These are phyloP conservation scores for Megaceryle torquata DNA, from an alignment of 2,113 vertebrate species.

Conservation along the genomic window DNA sequence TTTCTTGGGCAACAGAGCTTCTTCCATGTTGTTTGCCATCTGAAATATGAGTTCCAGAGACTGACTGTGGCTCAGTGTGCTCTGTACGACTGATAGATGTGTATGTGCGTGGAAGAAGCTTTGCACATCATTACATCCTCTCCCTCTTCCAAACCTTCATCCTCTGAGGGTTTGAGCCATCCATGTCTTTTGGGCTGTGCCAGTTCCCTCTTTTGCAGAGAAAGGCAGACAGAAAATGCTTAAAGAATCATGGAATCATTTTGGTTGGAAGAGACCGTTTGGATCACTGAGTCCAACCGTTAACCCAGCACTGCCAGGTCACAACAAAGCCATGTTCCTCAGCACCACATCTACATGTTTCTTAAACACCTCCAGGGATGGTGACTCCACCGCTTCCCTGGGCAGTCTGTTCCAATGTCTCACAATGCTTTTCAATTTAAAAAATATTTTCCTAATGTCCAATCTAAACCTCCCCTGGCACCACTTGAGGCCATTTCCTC, in stretches of 20 bases:
- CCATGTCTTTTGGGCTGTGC: constrained; percentile 3
- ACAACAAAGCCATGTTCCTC: not conserved
- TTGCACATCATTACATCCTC: not conserved
- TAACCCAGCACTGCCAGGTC: not conserved
- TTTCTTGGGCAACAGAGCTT: not conserved
- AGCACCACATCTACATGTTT: not conserved
- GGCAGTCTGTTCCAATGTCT: not conserved
- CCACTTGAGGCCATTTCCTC: not conserved
- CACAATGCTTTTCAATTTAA: not conserved
- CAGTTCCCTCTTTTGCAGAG: constrained; percentile 36
- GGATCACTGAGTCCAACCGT: not conserved
- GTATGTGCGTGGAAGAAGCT: not conserved
- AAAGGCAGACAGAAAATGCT: constrained; percentile 41
- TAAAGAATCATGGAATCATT: not conserved
- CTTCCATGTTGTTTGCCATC: not conserved
- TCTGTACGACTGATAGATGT: not conserved
- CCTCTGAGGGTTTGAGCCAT: not conserved
- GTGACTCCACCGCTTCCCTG: not conserved
- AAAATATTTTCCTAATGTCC: not conserved
- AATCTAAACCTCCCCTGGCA: not conserved
- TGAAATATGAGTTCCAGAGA: not conserved
- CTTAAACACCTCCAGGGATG: not conserved
- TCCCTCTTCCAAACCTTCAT: not conserved
- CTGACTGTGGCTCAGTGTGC: not conserved
- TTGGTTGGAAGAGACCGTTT: not conserved